Conservation (phyloP, 2,888 invertebrate species). For the Bursaphelenchus okinawaensis region DNA sequence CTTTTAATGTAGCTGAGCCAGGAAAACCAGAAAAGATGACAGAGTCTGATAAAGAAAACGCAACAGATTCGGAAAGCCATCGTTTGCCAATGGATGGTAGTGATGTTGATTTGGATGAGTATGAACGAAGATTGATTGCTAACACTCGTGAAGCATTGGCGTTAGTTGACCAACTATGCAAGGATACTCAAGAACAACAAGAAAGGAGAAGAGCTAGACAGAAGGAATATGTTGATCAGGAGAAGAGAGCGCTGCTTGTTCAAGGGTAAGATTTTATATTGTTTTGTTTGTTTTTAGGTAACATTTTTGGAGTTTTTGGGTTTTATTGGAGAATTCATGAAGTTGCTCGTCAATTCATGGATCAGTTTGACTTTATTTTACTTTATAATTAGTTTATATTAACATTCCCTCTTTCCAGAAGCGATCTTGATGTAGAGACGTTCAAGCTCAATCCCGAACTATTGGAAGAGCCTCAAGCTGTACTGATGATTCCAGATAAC, state of each 20-base stretch:
- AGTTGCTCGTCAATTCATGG: no score
- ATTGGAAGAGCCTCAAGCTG: slow-evolving; percentile 20
- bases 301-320: no score
- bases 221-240: neutral
- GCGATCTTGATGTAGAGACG: slow-evolving; percentile 21
- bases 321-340: no score
- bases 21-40: neutral
- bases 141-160: slow-evolving; percentile 30
- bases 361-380: no score
- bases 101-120: slow-evolving; percentile 21
- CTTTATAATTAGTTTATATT: no score
- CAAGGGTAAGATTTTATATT: neutral
- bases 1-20: neutral
- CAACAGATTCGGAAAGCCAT: neutral
- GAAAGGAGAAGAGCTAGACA: neutral
- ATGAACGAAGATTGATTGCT: slow-evolving; percentile 21
- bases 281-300: no score
- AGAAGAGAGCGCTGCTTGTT: neutral
- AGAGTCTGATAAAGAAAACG: neutral
- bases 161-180: slow-evolving; percentile 24
- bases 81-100: neutral
- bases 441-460: slow-evolving; percentile 17
- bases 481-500: slow-evolving; percentile 24
- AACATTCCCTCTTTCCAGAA: slow-evolving; percentile 13
- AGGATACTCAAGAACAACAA: slow-evolving; percentile 12